Conservation (phyloP, 2,113 vertebrate genomes). For the Nerophis ophidion region DNA sequence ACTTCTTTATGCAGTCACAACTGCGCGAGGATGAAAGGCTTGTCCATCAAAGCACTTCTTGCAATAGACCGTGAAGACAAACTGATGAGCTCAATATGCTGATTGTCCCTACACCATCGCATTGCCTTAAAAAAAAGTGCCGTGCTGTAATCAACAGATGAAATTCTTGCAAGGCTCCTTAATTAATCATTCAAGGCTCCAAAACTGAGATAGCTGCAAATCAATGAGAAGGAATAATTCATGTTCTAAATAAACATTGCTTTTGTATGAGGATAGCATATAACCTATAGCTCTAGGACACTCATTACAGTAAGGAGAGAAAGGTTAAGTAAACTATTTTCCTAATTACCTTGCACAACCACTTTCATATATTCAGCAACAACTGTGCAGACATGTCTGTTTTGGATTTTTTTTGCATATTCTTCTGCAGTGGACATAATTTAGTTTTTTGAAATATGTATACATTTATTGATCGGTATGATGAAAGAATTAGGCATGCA, state of each 20-base stretch:
- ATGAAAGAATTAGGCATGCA: neutral
- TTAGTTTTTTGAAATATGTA: neutral
- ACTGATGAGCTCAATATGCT: slow-evolving; percentile 57
- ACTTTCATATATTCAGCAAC: slow-evolving; percentile 34
- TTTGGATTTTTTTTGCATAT: neutral
- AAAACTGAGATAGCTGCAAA: slow-evolving; percentile 70
- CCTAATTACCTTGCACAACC: slow-evolving; percentile 63
- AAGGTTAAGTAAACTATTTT: slow-evolving; percentile 72
- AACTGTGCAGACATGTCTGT: slow-evolving; percentile 23
- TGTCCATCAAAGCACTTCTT: slow-evolving; percentile 36
- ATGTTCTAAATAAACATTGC: slow-evolving; percentile 74
- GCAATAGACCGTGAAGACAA: slow-evolving; percentile 42
- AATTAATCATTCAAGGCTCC: slow-evolving; percentile 73
- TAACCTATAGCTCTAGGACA: slow-evolving; percentile 64
- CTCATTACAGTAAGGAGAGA: slow-evolving; percentile 65
- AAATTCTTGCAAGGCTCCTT: slow-evolving; percentile 70
- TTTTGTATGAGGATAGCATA: slow-evolving; percentile 75
- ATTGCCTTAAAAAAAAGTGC: slow-evolving; percentile 68
- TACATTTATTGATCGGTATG: neutral
- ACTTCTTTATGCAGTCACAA: too few relatives aligned
- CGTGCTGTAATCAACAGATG: slow-evolving; percentile 76
- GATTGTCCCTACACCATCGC: slow-evolving; percentile 36
- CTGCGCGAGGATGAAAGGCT: slow-evolving; percentile 13
- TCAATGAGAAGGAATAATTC: slow-evolving; percentile 77
- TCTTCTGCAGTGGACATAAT: neutral